Conservation (phyloP, 2,113 vertebrate genomes). For the Eonycteris spelaea region DNA sequence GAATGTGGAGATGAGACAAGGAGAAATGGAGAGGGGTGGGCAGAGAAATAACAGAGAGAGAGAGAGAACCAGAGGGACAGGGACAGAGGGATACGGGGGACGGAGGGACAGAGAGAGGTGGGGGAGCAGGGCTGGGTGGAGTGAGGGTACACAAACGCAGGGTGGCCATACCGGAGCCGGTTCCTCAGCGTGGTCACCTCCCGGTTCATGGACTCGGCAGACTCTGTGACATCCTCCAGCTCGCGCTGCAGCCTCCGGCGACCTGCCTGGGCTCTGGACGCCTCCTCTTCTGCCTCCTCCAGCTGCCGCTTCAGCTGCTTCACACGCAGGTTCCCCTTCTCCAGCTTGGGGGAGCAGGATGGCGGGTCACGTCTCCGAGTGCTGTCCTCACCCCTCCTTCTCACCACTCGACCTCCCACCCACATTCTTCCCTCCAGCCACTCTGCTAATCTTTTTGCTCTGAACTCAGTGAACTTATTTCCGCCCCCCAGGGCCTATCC, state of each 20-base stretch:
- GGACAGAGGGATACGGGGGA: not conserved
- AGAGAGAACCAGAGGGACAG: not conserved
- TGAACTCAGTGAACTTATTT: not conserved
- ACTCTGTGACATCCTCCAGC: constrained; percentile 88
- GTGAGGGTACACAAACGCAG: not conserved
- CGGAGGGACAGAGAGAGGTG: not conserved
- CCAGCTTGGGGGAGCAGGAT: constrained; percentile 75
- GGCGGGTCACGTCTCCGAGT: fast-evolving
- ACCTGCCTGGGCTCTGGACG: constrained; percentile 85
- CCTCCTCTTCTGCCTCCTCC: constrained; percentile 91
- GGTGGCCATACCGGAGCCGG: constrained; percentile 85
- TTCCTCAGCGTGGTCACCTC: constrained; percentile 88
- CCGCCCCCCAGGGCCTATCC: not conserved
- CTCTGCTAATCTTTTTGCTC: not conserved
- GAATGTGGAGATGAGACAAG: not conserved
- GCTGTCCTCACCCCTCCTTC: not conserved
- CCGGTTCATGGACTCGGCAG: constrained; percentile 86
- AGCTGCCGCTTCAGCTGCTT: constrained; percentile 92
- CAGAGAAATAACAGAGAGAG: no score
- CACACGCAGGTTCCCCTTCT: constrained; percentile 86
- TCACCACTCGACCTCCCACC: not conserved
- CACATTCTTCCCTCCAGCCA: not conserved
- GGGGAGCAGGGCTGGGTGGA: not conserved
- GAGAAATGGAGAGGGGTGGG: no score
- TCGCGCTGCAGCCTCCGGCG: constrained; percentile 90